Evolutionary conservation across 2,888 invertebrate species (phyloP), one percentile per base, ranked within the genome.

Genomic region (Harpalus rufipes): DNA sequence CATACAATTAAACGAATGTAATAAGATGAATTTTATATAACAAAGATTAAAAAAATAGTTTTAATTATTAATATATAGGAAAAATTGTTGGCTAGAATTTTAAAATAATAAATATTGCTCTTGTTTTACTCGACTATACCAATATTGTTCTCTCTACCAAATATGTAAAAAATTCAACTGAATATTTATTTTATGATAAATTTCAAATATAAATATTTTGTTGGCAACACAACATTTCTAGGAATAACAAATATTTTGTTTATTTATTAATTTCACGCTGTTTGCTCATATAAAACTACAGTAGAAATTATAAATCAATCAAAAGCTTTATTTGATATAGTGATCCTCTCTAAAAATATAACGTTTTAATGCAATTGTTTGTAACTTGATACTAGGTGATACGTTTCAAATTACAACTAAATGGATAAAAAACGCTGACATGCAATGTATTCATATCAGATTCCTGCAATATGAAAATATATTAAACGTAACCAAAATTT

Each of bases 401-500:
- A 68, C 39, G 68, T 68, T 68, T 68, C 68, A 39, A 68, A 68
- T 68, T 68, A 68, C 6, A 68, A 68, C 68, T 68, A 68, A 63
- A 68, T 51, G 12, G 5, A 51, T 51, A 12, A 10, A 7, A 51
- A 51, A 51, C 2, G 44, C 44, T 44, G 44, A 51, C 44, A 51
- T 51, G 44, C 10, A 51, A 51, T 51, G 12, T 51, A 51, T 51
- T 51, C 44, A 51, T 51, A 51, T 51, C 44, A 51, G 44, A 51
- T 51, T 51, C 44, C 44, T 12, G 44, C 2, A 51, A 51, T 51
- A 10, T 51, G 44, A 51, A 51, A 51, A 51, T 51, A 51, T 51
- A 51, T 51, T 51, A 51, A 51, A 51, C 12, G 2, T 12, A 8
- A 5, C 44, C 44, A 51, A 12, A 51, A 12, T 51, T 51, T 51